Conservation (phyloP, 2,113 vertebrate genomes). For the Orycteropus afer region DNA sequence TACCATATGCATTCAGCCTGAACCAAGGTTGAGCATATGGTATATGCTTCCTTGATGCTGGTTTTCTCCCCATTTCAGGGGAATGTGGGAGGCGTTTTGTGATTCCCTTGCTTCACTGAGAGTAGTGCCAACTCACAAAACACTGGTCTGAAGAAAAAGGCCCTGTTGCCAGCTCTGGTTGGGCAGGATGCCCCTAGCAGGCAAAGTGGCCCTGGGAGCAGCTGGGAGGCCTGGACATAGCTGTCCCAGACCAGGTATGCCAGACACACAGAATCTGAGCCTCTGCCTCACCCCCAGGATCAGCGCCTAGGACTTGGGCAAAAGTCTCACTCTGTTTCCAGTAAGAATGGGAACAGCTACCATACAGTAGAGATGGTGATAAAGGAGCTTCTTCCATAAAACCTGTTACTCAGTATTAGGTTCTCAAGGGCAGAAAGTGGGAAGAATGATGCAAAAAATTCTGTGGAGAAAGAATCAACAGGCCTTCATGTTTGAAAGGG, state of each 20-base stretch:
- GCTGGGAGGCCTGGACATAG: no score
- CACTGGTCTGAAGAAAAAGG: background rate
- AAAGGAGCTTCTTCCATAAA: background rate
- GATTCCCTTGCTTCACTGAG: background rate
- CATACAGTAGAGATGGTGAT: rapidly evolving
- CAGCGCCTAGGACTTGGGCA: background rate
- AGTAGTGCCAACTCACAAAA: background rate
- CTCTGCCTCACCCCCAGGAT: background rate
- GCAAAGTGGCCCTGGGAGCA: background rate
- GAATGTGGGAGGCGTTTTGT: rapidly evolving
- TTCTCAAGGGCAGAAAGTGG: background rate
- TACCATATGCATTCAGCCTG: rapidly evolving
- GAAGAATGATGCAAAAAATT: background rate
- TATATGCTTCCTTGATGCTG: rapidly evolving
- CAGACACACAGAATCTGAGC: background rate
- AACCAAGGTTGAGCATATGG: rapidly evolving
- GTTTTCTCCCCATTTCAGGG: background rate
- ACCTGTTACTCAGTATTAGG: background rate
- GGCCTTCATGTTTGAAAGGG: background rate
- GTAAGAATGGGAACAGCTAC: no score
- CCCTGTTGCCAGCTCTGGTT: background rate
- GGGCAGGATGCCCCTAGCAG: background rate
- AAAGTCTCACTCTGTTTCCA: background rate
- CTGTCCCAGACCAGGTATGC: background rate
- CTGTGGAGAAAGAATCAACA: background rate